Evolutionary conservation across 2,113 vertebrate species (phyloP), one percentile per base, ranked within the genome.

Genomic region (Numida meleagris): DNA sequence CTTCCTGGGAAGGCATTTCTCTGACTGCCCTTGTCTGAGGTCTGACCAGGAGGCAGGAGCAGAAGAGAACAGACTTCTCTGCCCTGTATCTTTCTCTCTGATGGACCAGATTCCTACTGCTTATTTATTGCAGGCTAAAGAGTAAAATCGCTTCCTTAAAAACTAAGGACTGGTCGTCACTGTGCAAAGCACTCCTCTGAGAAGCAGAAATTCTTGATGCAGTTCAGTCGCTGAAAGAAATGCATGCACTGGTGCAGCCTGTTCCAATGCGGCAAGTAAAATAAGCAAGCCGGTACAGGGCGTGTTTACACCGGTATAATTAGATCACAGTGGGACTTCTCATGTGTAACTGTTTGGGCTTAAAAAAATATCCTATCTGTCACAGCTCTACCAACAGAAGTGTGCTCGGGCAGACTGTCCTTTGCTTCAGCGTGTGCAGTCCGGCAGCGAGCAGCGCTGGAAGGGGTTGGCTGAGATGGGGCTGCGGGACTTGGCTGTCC

Each of bases 51-150:
- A 86, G 94, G 67, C 1, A 50, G 82, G 34, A 94, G 86, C 7
- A 8, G 8, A 70, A 82, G 67, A 83, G 80, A 90, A 15, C 59
- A 92, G 68, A 80, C 88, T 87, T 59, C 79, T 59, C 20, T 71
- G 65, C 62, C 82, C 90, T 91, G 91, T 59, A 72, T 91, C 81
- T 84, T 88, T 61, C 58, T 53, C 53, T 91, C 85, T 82, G 85
- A 82, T 93, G 79, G 71, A 61, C n/a, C 2, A 3, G 62, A 82
- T 89, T 93, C 82, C 92, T 76, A 12, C 18, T 4, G 45, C 67
- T 80, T 91, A 83, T 82, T 94, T 94, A 50, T 66, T 55, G 92
- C 59, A 14, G 10, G 76, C 29, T 48, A 66, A 93, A 71, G 75
- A 53, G 29, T 66, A 48, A 79, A 91, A 89, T 36, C 40, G 12